phyloP scores from a whole-genome alignment of 2,888 invertebrate species.

The Drosophila flavopinicola region DNA sequence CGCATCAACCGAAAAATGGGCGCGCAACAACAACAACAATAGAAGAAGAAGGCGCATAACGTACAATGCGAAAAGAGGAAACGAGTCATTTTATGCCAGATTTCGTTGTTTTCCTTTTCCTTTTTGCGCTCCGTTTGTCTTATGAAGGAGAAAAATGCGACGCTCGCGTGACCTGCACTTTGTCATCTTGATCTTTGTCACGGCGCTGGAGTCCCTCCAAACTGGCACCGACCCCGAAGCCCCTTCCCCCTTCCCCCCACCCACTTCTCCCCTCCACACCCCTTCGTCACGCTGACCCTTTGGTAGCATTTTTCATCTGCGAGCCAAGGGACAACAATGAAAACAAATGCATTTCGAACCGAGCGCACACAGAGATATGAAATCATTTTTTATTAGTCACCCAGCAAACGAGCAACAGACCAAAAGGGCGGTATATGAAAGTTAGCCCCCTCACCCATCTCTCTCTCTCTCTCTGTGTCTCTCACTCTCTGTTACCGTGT shows the following conservation, averaged over 20 bases:
- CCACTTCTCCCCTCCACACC: too few species aligned
- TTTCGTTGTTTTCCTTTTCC: neutral
- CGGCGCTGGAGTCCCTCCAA: slow-evolving; percentile 9
- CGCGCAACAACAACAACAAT: neutral
- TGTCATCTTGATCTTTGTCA: slow-evolving; percentile 71
- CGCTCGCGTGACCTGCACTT: slow-evolving; percentile 71
- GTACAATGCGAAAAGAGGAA: slow-evolving; percentile 22
- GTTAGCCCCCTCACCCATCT: neutral
- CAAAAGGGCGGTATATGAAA: slow-evolving; percentile 4
- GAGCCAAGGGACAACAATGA: slow-evolving; percentile 62
- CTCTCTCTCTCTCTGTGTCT: neutral
- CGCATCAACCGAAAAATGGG: slow-evolving; percentile 20
- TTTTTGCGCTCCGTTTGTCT: slow-evolving; percentile 12
- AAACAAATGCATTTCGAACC: slow-evolving; percentile 71
- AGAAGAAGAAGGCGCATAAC: neutral
- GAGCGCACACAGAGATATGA: slow-evolving; percentile 59
- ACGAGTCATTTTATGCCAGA: slow-evolving; percentile 43
- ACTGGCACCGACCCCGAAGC: neutral
- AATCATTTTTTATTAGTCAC: slow-evolving; percentile 74
- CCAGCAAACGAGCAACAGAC: slow-evolving; percentile 26
- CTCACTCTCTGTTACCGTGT: slow-evolving; percentile 18
- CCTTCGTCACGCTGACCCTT: neutral
- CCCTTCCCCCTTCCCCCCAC: neutral
- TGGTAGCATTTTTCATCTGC: slow-evolving; percentile 34
- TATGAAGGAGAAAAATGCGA: slow-evolving; percentile 52